Percentiles rank a stretch among this genome's conserved stretches.
phyloP scores from a whole-genome alignment of 2,888 invertebrate species.

The Eristalinus aeneus region DNA sequence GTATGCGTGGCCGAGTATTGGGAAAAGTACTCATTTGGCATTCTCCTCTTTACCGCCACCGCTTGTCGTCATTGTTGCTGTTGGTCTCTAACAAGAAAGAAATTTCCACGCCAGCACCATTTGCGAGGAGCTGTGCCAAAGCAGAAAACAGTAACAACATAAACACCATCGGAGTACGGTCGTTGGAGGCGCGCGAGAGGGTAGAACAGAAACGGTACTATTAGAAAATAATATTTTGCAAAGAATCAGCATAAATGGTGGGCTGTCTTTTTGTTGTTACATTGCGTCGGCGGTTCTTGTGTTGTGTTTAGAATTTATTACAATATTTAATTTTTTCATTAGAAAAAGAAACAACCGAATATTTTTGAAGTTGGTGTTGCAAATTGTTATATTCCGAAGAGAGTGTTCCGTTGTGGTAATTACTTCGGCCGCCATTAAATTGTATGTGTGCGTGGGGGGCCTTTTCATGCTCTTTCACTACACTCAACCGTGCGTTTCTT shows the following conservation, averaged over 20 bases:
- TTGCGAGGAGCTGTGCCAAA: slow-evolving; percentile 42
- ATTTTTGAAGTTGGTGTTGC: neutral
- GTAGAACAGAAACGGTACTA: neutral
- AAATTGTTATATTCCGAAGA: neutral
- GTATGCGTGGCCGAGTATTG: slow-evolving; percentile 11
- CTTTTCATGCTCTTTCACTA: neutral
- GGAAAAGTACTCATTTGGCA: slow-evolving; percentile 51
- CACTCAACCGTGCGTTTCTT: neutral
- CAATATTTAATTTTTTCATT: neutral
- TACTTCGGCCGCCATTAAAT: neutral
- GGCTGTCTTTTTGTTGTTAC: neutral
- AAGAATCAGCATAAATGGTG: neutral
- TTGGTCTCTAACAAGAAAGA: slow-evolving; percentile 12
- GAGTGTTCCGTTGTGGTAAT: neutral
- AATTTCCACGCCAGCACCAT: slow-evolving; percentile 49
- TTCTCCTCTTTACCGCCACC: neutral
- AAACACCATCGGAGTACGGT: slow-evolving; percentile 76
- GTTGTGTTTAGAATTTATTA: neutral
- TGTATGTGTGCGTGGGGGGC: neutral
- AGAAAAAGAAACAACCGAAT: neutral
- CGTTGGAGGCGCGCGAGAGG: slow-evolving; percentile 69
- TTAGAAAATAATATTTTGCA: slow-evolving; percentile 19
- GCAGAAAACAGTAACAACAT: slow-evolving; percentile 74
- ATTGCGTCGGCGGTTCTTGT: neutral
- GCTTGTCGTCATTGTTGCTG: neutral